Evolutionary conservation across 1,140 invertebrate genomes (phyloP).

Genomic region (Periplaneta americana): DNA sequence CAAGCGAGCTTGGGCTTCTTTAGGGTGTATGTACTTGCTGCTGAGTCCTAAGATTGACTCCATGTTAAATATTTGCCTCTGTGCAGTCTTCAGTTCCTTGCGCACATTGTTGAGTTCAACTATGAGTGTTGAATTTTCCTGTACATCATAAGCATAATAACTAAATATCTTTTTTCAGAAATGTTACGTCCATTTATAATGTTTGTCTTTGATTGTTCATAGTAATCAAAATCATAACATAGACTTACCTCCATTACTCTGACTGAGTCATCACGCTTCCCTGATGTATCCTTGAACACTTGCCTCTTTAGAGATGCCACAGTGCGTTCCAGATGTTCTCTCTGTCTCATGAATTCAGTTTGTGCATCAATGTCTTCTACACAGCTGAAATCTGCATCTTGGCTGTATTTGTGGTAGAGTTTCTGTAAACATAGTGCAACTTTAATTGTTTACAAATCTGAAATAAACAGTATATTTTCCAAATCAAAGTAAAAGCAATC

Average conservation of each 20-base stretch:
- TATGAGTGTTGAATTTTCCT: slow-evolving; percentile 72
- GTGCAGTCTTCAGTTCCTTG: slow-evolving; percentile 56
- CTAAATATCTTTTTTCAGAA: no score
- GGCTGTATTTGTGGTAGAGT: slow-evolving; percentile 71
- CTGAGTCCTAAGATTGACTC: slow-evolving; percentile 61
- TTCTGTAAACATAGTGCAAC: slow-evolving; percentile 33
- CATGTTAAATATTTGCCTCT: slow-evolving; percentile 57
- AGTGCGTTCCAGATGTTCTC: slow-evolving; percentile 71
- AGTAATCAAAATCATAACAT: no score
- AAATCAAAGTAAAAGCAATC: no score
- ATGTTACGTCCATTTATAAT: no score
- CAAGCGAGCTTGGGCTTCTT: slow-evolving; percentile 49
- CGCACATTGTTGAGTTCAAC: slow-evolving; percentile 68
- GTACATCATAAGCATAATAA: no score
- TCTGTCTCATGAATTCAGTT: slow-evolving; percentile 70
- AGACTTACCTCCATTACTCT: slow-evolving; percentile 46
- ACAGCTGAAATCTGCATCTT: slow-evolving; percentile 54
- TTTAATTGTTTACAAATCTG: no score
- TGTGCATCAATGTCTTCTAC: slow-evolving; percentile 64
- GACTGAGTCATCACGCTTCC: slow-evolving; percentile 41
- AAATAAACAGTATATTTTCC: no score
- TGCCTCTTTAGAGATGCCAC: slow-evolving; percentile 55
- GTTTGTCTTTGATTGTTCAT: no score
- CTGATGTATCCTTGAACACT: slow-evolving; percentile 39
- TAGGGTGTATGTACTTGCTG: slow-evolving; percentile 45